Evolutionary conservation across 2,888 invertebrate species (phyloP).

Genomic region (Aspidiotus destructor): DNA sequence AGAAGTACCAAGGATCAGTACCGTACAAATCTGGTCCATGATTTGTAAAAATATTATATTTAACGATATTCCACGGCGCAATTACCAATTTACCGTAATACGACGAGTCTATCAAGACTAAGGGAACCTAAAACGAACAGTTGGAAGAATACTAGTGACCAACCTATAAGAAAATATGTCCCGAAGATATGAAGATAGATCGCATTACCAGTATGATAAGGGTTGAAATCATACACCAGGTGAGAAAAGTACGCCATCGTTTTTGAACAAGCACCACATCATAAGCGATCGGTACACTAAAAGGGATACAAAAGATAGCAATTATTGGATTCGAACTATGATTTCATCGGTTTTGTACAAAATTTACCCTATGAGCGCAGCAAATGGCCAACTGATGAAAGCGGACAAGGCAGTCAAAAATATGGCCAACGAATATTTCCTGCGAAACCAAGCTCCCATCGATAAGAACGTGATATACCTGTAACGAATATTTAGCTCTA

Average conservation of each 20-base stretch:
- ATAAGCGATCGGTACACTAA: conserved; percentile 67
- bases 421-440: conserved; percentile 67
- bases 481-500: conserved; percentile 32
- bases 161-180: not conserved
- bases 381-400: conserved; percentile 91
- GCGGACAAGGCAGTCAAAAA: conserved; percentile 74
- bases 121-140: conserved; percentile 16
- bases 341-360: not conserved
- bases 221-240: conserved; percentile 66
- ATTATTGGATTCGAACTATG: too few species aligned
- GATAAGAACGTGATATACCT: conserved; percentile 70
- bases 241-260: conserved; percentile 57
- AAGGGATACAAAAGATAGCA: too few species aligned
- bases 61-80: conserved; percentile 85
- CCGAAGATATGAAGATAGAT: too few species aligned
- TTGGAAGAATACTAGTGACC: not conserved
- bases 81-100: conserved; percentile 80
- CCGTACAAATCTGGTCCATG: conserved; percentile 95
- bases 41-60: conserved; percentile 86
- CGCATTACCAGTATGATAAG: conserved; percentile 53
- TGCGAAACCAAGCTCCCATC: conserved; percentile 80
- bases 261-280: conserved; percentile 67
- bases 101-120: conserved; percentile 60
- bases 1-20: conserved; percentile 80
- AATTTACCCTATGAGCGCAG: conserved; percentile 69